These are phyloP conservation scores for Coecobrya sp. DNA, from an alignment of 2,888 invertebrate genomes.

Conservation along the genomic window DNA sequence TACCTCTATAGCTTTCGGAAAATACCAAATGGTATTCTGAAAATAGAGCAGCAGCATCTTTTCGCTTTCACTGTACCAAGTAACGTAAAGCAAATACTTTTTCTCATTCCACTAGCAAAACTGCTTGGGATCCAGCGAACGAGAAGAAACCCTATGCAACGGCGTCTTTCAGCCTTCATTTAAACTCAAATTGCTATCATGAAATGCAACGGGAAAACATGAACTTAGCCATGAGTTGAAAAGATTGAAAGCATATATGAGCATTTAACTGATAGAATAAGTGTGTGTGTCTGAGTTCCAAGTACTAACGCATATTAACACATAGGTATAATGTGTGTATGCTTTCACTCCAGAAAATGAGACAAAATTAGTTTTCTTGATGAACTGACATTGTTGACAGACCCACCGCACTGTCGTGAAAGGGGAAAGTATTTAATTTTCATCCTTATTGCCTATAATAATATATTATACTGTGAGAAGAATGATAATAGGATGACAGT, in stretches of 20 bases:
- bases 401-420: not conserved
- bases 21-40: not conserved
- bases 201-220: not conserved
- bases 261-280: not conserved
- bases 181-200: not conserved
- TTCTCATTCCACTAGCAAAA: not conserved
- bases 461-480: not conserved
- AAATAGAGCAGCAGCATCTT: constrained; percentile 29
- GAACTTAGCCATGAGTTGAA: not conserved
- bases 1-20: not conserved
- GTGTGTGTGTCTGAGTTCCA: not conserved
- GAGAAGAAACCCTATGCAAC: constrained; percentile 3
- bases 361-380: constrained; percentile 12
- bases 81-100: not conserved
- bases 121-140: not conserved
- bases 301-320: not conserved
- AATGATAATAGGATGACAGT: not conserved
- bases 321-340: not conserved
- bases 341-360: not conserved
- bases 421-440: not conserved
- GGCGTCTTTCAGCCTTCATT: constrained; percentile 28
- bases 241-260: not conserved
- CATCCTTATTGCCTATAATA: no score
- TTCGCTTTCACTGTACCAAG: not conserved
- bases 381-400: not conserved